Evolutionary conservation across 2,797 vertebrate species (phyloP).

Genomic region (Thunnus albacares): DNA sequence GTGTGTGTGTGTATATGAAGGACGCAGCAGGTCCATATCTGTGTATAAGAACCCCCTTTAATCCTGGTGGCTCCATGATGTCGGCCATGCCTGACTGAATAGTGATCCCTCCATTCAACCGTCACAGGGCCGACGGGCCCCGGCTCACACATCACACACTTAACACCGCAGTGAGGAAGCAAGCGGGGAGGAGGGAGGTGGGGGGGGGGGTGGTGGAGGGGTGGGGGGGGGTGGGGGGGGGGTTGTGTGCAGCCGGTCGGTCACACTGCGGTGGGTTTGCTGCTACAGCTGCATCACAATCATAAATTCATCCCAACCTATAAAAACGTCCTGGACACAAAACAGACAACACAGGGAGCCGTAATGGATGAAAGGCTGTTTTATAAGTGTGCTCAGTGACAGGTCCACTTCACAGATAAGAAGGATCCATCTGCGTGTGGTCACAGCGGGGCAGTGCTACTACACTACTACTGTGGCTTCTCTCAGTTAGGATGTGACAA

Average conservation of each 20-base stretch:
- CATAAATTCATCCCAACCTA: conserved; percentile 71
- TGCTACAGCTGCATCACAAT: conserved; percentile 56
- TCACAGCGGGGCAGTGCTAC: conserved; percentile 58
- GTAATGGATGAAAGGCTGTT: conserved; percentile 79
- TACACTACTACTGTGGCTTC: conserved; percentile 45
- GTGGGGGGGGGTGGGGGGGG: not conserved
- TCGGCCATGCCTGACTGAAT: conserved; percentile 59
- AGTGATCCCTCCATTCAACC: conserved; percentile 67
- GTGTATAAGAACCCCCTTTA: conserved; percentile 55
- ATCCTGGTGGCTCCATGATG: conserved; percentile 61
- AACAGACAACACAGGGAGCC: conserved; percentile 74
- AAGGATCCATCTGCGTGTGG: conserved; percentile 69
- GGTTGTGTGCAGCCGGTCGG: conserved; percentile 35
- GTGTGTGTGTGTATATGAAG: conserved; percentile 21
- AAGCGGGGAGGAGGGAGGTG: too few species aligned
- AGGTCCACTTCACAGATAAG: conserved; percentile 78
- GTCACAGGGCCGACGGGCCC: conserved; percentile 33
- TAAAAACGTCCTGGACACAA: conserved; percentile 69
- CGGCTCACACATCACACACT: conserved; percentile 29
- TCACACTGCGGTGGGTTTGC: conserved; percentile 58
- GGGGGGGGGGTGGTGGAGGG: too few species aligned
- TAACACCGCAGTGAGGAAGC: conserved; percentile 33
- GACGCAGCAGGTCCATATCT: conserved; percentile 39
- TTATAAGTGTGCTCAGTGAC: conserved; percentile 79
- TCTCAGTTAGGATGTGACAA: conserved; percentile 62